Conservation (phyloP, 2,113 vertebrate genomes). For the Bufo gargarizans region DNA sequence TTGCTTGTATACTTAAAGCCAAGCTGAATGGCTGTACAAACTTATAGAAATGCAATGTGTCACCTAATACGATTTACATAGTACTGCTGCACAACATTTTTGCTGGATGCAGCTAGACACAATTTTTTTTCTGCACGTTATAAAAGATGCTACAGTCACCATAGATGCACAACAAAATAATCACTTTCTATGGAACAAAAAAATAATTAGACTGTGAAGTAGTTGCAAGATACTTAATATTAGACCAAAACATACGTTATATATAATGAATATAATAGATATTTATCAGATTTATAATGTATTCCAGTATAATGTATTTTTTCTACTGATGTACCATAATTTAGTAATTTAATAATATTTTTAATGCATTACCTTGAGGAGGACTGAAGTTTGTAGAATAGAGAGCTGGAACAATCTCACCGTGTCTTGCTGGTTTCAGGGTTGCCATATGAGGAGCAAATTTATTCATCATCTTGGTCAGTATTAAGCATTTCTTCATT, state of each 20-base stretch:
- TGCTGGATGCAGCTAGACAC: background rate
- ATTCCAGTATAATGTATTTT: too few relatives aligned
- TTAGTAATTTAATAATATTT: too few relatives aligned
- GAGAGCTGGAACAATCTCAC: background rate
- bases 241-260: too few relatives aligned
- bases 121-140: background rate
- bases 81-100: background rate
- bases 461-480: conserved; percentile 2
- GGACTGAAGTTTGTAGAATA: conserved; percentile 19
- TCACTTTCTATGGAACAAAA: too few relatives aligned
- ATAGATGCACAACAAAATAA: too few relatives aligned
- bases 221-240: too few relatives aligned
- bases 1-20: too few relatives aligned
- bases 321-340: too few relatives aligned
- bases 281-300: too few relatives aligned
- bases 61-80: background rate
- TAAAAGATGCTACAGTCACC: background rate
- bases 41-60: background rate
- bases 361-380: conserved; percentile 26
- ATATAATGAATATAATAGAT: too few relatives aligned
- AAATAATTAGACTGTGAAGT: too few relatives aligned
- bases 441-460: background rate
- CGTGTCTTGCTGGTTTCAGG: background rate
- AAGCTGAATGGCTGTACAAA: too few relatives aligned
- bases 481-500: conserved; percentile 5